A percentile compares a stretch with the other conserved stretches of the same genome.
These are phyloP conservation scores for Tenthredo distinguenda DNA, from an alignment of 2,888 invertebrate species.

Conservation along the genomic window DNA sequence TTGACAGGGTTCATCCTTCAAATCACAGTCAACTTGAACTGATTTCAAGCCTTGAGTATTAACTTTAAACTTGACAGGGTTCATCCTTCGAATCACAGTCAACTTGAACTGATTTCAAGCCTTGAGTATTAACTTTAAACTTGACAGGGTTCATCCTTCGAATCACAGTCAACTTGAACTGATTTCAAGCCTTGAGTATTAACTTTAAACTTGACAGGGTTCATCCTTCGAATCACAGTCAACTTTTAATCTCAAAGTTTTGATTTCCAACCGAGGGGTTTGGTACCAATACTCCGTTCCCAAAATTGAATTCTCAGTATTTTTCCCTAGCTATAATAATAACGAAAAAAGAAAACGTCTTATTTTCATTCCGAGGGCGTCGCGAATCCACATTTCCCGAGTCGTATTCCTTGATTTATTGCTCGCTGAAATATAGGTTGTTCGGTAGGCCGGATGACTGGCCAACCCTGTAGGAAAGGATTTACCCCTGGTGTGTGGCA, in stretches of 20 bases:
- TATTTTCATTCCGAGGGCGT: neutral
- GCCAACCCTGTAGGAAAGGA: slow-evolving; percentile 4
- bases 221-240: neutral
- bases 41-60: neutral
- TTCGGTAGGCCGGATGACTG: neutral
- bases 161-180: neutral
- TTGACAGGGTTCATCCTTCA: neutral
- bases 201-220: neutral
- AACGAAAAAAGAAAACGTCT: neutral
- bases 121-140: neutral
- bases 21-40: neutral
- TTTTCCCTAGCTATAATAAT: neutral
- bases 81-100: neutral
- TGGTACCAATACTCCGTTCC: neutral
- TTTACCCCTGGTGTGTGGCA: slow-evolving; percentile 25
- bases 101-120: no score
- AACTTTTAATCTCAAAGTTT: neutral
- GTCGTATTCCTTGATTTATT: slow-evolving; percentile 72
- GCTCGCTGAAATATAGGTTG: slow-evolving; percentile 66
- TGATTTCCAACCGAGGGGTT: neutral
- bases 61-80: neutral
- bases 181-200: neutral
- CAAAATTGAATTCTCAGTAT: neutral
- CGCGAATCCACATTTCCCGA: slow-evolving; percentile 66
- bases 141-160: neutral